Base-by-base conservation (phyloP, 2,888 invertebrate species). In the Eustalomyia histrio region DNA sequence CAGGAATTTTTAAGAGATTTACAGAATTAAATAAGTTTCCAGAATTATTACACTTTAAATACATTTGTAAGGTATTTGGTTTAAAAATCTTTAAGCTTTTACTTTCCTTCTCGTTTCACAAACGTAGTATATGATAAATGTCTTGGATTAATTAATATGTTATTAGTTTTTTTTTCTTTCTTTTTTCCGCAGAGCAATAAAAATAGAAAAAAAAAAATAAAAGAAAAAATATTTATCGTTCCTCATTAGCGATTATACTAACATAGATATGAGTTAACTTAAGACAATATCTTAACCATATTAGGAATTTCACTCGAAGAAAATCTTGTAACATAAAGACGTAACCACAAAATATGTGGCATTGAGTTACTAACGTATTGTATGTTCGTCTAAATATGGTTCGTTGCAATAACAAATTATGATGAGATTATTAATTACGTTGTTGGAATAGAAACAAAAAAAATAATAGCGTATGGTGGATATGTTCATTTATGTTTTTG, bases 361-460 rank as follows among this genome's bases (percentile, higher is more conserved):
- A 71, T 64, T 67, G 57, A 65, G 71, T 67, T 67, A 69, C 53
- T 64, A 60, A 55, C 1, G 18, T 61, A n/a, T 63, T 1, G 18
- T 61, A n/a, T 18, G 18, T 29, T 6, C 18, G 1, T 43, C 74
- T 74, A 78, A 78, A 78, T 81, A 78, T 67, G 78, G 78, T 24
- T 60, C 17, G 33, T 60, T 29, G 18, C 68, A 65, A 65, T 73
- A 73, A 86, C 86, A 88, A 90, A 89, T 88, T 90, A 89, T 89
- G 90, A 90, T 87, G 86, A 86, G 87, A 86, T 89, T 89, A 90
- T 89, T 89, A 89, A 89, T 89, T 89, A 86, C 85, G 52, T 39
- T 55, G 57, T 29, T 60, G n/a, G 43, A 64, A 18, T 39, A 65
- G 50, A 58, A 2, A 65, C 2, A 58, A 33, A 14, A 21, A 43